Evolutionary conservation across 2,797 vertebrate species (phyloP).

Genomic region (Zenarchopterus dispar): DNA sequence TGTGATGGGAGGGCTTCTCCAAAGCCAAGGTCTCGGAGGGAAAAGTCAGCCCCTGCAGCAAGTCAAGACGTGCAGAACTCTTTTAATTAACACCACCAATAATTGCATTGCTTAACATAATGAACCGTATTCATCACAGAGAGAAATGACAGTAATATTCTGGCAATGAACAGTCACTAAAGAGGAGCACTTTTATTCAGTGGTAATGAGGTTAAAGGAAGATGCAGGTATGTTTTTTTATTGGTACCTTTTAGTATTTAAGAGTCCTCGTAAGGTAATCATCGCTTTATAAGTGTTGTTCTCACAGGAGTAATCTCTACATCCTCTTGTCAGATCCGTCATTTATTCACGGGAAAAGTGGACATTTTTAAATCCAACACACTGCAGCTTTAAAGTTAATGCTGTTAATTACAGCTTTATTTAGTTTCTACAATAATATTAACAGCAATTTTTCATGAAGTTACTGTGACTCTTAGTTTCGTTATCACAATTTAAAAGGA

Average conservation of each 20-base stretch:
- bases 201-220: constrained; percentile 3
- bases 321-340: background rate
- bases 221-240: constrained; percentile 19
- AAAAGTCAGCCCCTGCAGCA: constrained; percentile 89
- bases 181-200: constrained; percentile 21
- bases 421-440: too few species aligned
- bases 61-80: constrained; percentile 28
- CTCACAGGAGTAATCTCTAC: background rate
- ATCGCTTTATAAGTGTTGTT: constrained; percentile 4
- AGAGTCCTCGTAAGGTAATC: background rate
- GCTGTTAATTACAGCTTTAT: too few species aligned
- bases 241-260: constrained; percentile 16
- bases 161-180: constrained; percentile 15
- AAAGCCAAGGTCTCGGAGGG: constrained; percentile 91
- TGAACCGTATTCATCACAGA: constrained; percentile 19
- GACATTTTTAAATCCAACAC: too few species aligned
- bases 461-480: too few species aligned
- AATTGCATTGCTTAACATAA: constrained; percentile 25
- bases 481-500: too few species aligned
- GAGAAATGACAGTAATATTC: constrained; percentile 23
- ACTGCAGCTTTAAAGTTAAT: too few species aligned
- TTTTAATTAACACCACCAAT: constrained; percentile 18
- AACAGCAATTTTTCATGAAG: too few species aligned
- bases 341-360: too few species aligned
- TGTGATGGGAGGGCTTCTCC: constrained; percentile 89